phyloP scores from a whole-genome alignment of 2,888 invertebrate genomes.

The Tiphia femorata region DNA sequence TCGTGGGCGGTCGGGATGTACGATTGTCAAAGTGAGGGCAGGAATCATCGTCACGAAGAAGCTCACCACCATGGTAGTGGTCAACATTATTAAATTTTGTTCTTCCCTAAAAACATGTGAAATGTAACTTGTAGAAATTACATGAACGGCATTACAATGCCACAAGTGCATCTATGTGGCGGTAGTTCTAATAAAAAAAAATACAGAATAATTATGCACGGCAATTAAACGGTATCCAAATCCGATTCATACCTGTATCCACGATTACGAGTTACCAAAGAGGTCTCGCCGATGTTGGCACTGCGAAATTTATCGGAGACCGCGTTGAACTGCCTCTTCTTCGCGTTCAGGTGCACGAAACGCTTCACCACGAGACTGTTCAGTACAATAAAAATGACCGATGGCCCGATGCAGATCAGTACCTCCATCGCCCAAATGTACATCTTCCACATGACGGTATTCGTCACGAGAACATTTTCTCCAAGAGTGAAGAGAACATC shows the following conservation, averaged over 20 bases:
- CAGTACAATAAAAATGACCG: conserved; percentile 26
- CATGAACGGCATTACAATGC: too few relatives aligned
- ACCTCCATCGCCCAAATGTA: conserved; percentile 38
- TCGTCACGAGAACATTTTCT: conserved; percentile 26
- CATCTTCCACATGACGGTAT: conserved; percentile 19
- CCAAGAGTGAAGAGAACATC: conserved; percentile 21
- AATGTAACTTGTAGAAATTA: too few relatives aligned
- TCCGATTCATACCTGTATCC: conserved; percentile 43
- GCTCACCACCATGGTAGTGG: conserved; percentile 32
- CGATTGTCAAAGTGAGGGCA: conserved; percentile 20
- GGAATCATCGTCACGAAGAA: conserved; percentile 34
- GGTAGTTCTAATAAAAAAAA: too few relatives aligned
- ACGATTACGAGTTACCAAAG: conserved; percentile 30
- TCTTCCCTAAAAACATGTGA: conserved; percentile 40
- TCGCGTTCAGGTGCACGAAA: conserved; percentile 33
- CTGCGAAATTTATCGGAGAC: conserved; percentile 33
- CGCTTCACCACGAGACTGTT: conserved; percentile 34
- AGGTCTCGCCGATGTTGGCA: conserved; percentile 21
- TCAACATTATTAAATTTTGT: conserved; percentile 35
- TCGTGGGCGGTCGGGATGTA: conserved; percentile 13
- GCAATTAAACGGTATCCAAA: too few relatives aligned
- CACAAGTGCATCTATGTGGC: too few relatives aligned
- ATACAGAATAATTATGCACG: too few relatives aligned
- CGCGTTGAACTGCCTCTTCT: conserved; percentile 30
- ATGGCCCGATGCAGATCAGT: conserved; percentile 23